Evolutionary conservation across 2,113 vertebrate genomes (phyloP), one percentile per base, ranked within the genome.

Genomic region (Oreochromis aureus): DNA sequence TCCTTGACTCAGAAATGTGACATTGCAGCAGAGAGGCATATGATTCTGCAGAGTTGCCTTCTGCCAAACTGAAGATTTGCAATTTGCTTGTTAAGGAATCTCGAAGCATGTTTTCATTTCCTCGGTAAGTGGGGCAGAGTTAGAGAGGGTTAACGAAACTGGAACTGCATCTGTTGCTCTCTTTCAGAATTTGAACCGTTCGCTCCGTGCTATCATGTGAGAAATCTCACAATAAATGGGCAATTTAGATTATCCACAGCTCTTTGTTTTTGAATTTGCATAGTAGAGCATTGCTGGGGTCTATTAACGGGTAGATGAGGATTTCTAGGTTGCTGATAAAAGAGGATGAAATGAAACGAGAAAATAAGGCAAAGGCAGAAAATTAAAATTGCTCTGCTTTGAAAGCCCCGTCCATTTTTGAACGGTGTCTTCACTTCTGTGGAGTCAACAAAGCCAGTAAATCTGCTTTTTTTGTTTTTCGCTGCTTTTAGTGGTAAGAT

Each of bases 241-340:
- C 63, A 83, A 91, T 93, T 93, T 90, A 91, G 86, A 92, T 92
- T 82, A 90, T 56, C 76, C 79, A 4, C 32, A 22, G 44, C 46
- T 85, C 86, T 83, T 82, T 86, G 82, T 87, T 69, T 24, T 16
- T 78, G 27, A 36, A 80, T 90, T 90, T 93, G 90, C 89, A 91
- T 89, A 51, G 16, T 3, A 34, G 27, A 69, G 73, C 85, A 16
- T 78, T 19, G 79, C 81, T 83, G 66, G 24, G 53, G 71, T 83
- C 84, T 81, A 61, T 87, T 93, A 90, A 86, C 46, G 69, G 69
- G 58, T 32, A 80, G 82, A 90, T 80, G 83, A 88, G 84, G 83
- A 91, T 89, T 78, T 84, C 19, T 66, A 54, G 56, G 63, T 82
- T 78, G 55, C 76, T 61, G 85, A 92, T 87, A 90, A 91, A 89